Conservation (phyloP, 2,113 vertebrate genomes). For the Brachypodius melanocephalos region DNA sequence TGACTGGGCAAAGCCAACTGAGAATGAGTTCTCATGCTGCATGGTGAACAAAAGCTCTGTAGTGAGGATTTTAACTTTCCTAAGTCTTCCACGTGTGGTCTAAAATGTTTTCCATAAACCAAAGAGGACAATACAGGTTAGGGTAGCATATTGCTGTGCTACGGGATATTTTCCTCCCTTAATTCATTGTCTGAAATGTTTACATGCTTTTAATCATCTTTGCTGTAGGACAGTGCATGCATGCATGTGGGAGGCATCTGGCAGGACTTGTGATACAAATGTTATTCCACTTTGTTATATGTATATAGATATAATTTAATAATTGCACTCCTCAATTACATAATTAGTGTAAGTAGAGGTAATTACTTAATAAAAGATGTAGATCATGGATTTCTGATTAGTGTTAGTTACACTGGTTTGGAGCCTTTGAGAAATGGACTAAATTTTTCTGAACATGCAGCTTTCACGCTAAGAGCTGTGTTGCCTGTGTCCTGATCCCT, state of each 20-base stretch:
- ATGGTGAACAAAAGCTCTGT: not conserved
- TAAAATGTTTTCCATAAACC: not conserved
- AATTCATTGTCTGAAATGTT: not conserved
- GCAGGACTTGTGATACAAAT: slow-evolving; percentile 12
- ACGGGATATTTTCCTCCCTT: not conserved
- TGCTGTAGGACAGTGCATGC: not conserved
- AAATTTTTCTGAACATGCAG: not conserved
- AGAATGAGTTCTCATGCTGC: not conserved
- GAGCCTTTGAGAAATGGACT: not conserved
- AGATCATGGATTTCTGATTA: not conserved
- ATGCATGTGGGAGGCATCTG: not conserved
- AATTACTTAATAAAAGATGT: slow-evolving; percentile 10
- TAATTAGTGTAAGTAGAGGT: slow-evolving; percentile 57
- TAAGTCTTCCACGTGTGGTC: not conserved
- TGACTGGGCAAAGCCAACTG: not conserved
- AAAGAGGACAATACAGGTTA: not conserved
- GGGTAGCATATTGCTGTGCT: not conserved
- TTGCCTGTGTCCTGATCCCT: not conserved
- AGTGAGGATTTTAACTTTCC: not conserved
- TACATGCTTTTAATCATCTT: not conserved
- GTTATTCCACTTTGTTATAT: slow-evolving; percentile 40
- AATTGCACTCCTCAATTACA: slow-evolving; percentile 55
- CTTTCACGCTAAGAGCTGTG: not conserved
- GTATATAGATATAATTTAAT: slow-evolving; percentile 56
- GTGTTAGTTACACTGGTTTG: not conserved